Percentiles rank a stretch among this genome's conserved stretches.
Evolutionary conservation across 2,888 invertebrate genomes (phyloP).

Genomic region (Dermolepida albohirtum): DNA sequence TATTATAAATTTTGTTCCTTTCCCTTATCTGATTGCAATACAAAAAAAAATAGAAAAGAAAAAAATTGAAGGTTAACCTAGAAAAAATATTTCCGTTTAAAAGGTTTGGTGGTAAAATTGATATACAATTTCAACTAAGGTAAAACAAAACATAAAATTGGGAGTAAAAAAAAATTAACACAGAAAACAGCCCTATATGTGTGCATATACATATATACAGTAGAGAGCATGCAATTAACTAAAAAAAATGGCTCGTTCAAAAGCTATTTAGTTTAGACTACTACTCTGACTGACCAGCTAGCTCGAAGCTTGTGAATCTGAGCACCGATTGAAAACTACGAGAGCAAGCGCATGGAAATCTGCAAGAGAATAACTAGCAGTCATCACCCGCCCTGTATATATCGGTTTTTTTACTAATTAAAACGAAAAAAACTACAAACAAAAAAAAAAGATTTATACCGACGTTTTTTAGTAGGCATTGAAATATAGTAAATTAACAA

Average conservation of each 20-base stretch:
- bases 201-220: slow-evolving; percentile 6
- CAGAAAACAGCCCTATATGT: not conserved
- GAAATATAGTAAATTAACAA: no score
- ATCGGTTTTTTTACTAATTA: not conserved
- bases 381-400: slow-evolving; percentile 52
- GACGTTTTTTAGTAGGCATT: no score
- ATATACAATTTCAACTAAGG: not conserved
- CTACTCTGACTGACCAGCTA: slow-evolving; percentile 62
- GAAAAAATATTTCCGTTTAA: no score
- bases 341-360: slow-evolving; percentile 83
- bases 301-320: slow-evolving; percentile 66
- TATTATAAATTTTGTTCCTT: no score
- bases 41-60: no score
- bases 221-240: slow-evolving; percentile 28
- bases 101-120: no score
- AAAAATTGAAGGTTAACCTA: no score
- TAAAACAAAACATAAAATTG: not conserved
- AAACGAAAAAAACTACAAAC: slow-evolving; percentile 12
- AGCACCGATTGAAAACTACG: slow-evolving; percentile 77
- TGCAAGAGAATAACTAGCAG: slow-evolving; percentile 72
- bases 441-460: no score
- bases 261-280: slow-evolving; percentile 53
- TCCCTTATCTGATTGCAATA: no score
- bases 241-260: slow-evolving; percentile 32
- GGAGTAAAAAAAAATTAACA: slow-evolving; percentile 8